A percentile compares a stretch with the other conserved stretches of the same genome.
Evolutionary conservation across 1,140 invertebrate species (phyloP).

Genomic region (Varroa destructor): DNA sequence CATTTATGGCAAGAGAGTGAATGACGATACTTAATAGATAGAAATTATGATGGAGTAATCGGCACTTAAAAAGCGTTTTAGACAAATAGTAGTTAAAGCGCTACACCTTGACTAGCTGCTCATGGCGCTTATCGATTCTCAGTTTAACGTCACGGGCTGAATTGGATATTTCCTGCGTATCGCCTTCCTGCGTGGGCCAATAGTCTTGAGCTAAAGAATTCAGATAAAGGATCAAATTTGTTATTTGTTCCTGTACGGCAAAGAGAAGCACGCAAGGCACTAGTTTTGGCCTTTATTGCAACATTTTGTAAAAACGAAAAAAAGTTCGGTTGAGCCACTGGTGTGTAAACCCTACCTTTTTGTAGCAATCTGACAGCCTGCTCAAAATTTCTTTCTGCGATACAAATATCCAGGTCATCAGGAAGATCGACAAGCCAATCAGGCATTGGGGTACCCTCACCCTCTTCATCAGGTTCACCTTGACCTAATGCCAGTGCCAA

Average conservation of each 20-base stretch:
- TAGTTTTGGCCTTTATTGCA: neutral
- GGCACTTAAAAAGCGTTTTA: no score
- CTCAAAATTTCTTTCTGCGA: conserved; percentile 94
- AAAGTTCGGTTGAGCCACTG: conserved; percentile 36
- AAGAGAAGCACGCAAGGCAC: neutral
- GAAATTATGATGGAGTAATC: no score
- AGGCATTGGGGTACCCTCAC: conserved; percentile 45
- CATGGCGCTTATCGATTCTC: conserved; percentile 17
- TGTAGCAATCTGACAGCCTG: conserved; percentile 70
- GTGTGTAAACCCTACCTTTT: conserved; percentile 45
- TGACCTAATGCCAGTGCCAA: conserved; percentile 47
- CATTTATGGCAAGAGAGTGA: no score
- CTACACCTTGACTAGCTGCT: conserved; percentile 12
- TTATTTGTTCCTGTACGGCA: neutral
- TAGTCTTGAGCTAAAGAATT: neutral
- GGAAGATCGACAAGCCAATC: conserved; percentile 83
- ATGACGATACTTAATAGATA: no score
- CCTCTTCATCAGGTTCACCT: conserved; percentile 48
- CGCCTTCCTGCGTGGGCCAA: conserved; percentile 32
- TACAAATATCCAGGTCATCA: conserved; percentile 87
- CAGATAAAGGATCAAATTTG: neutral
- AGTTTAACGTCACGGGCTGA: conserved; percentile 2
- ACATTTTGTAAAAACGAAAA: conserved; percentile 35
- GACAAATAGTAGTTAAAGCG: no score
- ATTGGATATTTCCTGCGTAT: conserved; percentile 30